Conservation (phyloP, 2,888 invertebrate species). For the Scaptomyza cyrtandrae region DNA sequence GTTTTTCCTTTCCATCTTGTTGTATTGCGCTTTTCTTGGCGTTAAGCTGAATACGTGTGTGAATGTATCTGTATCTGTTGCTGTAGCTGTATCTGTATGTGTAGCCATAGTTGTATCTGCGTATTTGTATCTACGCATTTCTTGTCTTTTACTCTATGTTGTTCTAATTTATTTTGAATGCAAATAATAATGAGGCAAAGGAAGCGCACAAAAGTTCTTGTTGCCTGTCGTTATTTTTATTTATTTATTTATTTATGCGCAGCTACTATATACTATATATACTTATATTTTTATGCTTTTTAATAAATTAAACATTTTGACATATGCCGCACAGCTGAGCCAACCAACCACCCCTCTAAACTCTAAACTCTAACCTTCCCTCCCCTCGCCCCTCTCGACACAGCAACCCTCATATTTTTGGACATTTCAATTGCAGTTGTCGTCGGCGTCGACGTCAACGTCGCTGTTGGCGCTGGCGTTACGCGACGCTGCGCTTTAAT, state of each 20-base stretch:
- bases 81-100: constrained; percentile 1
- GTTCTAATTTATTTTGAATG: constrained; percentile 72
- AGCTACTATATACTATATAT: constrained; percentile 30
- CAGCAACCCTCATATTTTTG: constrained; percentile 60
- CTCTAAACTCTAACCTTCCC: too few relatives aligned
- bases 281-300: constrained; percentile 51
- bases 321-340: constrained; percentile 57
- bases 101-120: too few relatives aligned
- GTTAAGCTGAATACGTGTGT: constrained; percentile 68
- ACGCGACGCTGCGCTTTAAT: constrained; percentile 74
- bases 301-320: constrained; percentile 75
- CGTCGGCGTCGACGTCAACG: constrained; percentile 27
- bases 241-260: constrained; percentile 77
- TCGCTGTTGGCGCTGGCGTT: constrained; percentile 39
- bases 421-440: constrained; percentile 69
- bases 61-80: constrained; percentile 26
- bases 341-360: constrained; percentile 6
- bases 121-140: constrained; percentile 59
- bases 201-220: constrained; percentile 40
- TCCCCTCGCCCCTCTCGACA: constrained; percentile 2
- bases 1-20: neutral
- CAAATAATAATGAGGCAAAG: constrained; percentile 62
- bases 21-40: constrained; percentile 32
- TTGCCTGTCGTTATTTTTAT: constrained; percentile 51
- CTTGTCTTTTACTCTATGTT: constrained; percentile 58